Evolutionary conservation across 2,888 invertebrate species (phyloP).

Genomic region (Saturnia pavonia): DNA sequence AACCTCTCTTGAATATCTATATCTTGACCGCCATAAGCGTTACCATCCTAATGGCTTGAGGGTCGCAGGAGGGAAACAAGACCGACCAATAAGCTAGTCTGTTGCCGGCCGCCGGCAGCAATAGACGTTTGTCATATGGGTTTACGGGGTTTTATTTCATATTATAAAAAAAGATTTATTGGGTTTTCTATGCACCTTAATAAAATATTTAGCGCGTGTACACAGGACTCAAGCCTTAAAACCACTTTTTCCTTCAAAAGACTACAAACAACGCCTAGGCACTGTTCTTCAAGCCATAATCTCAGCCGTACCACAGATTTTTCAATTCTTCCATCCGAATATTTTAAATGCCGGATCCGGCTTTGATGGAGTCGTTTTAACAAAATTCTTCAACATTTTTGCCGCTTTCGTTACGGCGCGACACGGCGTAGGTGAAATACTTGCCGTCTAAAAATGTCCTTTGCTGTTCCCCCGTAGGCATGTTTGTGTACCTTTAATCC

Average conservation of each 20-base stretch:
- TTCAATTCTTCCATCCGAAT: constrained; percentile 10
- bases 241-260: not conserved
- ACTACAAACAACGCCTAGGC: not conserved
- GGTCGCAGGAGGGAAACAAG: no score
- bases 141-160: no score
- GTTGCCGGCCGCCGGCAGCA: no score
- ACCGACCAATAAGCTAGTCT: no score
- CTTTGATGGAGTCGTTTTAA: constrained; percentile 10
- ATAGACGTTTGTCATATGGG: no score
- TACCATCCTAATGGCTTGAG: no score
- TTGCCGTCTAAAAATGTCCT: constrained; percentile 9
- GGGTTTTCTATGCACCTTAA: not conserved
- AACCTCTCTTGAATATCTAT: no score
- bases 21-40: no score
- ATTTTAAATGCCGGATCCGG: constrained; percentile 5
- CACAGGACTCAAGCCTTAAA: not conserved
- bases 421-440: not conserved
- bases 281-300: not conserved
- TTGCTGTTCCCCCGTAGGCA: not conserved
- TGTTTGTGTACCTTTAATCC: constrained; percentile 16
- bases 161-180: no score
- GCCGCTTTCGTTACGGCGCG: constrained; percentile 10
- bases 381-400: constrained; percentile 1
- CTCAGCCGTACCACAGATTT: not conserved
- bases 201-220: not conserved